Evolutionary conservation across 2,797 vertebrate species (phyloP), one percentile per base, ranked within the genome.

Genomic region (Mormyrops attenuatus): DNA sequence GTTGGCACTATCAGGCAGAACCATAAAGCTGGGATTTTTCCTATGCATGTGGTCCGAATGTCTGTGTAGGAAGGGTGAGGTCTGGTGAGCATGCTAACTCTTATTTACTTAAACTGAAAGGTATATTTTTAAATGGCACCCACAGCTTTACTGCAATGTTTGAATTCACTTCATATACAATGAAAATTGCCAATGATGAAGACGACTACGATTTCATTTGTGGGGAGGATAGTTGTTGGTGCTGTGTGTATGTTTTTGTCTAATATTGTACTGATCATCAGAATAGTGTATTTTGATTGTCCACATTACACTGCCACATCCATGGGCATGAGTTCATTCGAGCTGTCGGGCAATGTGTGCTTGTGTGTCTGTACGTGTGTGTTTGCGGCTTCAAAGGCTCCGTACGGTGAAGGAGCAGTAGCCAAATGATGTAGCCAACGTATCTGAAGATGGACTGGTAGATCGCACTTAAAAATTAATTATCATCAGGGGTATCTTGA

Each of bases 351-450:
- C 84, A 85, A 50, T 34, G 5, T 86, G 50, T 52, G 26, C 34
- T 34, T 84, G 80, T 80, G 15, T 80, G 34, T n/a, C 3, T 38
- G 34, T 20, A 34, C 0, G 3, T 86, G 50, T 55, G 26, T 53
- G 47, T 34, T 9, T 55, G 8, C 15, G 8, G 82, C 82, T 86
- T 86, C n/a, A 15, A 30, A 34, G 49, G 50, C 84, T 66, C 63
- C 44, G 89, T 69, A 55, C 11, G 8, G 85, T 66, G 69, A 60
- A 50, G 53, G 30, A 60, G 91, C 60, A 92, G 92, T 92, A 93
- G 93, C 93, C 93, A 90, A 89, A 90, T 47, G 55, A 92, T 94
- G 93, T 93, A 94, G 93, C 93, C 6, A 66, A 87, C 1, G 87
- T 90, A 26, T 30, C 26, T 84, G 38, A 84, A 49, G 44, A 55